These are phyloP conservation scores for Drosophila pallidifrons DNA, from an alignment of 1,140 invertebrate species.

Conservation along the genomic window DNA sequence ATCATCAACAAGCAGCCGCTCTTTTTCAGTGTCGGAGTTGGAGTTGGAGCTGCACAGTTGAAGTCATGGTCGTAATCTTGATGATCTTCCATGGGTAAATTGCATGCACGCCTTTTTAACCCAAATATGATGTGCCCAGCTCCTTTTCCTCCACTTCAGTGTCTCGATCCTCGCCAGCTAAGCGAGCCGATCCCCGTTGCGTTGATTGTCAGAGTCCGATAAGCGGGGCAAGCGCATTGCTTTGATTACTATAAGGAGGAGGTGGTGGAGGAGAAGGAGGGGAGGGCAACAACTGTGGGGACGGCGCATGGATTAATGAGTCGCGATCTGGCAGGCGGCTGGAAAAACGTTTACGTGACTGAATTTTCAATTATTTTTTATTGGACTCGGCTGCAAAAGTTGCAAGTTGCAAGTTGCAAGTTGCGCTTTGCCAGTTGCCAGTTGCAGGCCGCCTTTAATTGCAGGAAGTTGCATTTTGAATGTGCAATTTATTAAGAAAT, in stretches of 20 bases:
- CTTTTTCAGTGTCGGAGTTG: neutral
- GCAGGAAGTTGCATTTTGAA: conserved; percentile 78
- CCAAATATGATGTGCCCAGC: conserved; percentile 61
- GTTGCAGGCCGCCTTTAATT: conserved; percentile 60
- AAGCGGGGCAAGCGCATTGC: conserved; percentile 52
- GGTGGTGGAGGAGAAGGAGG: too few relatives aligned
- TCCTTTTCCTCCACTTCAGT: conserved; percentile 1
- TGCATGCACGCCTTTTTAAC: conserved; percentile 78
- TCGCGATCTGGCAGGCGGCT: conserved; percentile 73
- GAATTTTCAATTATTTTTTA: conserved; percentile 82
- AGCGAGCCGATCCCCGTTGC: conserved; percentile 12
- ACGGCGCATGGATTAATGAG: conserved; percentile 69
- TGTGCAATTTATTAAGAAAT: conserved; percentile 80
- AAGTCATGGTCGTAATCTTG: conserved; percentile 44
- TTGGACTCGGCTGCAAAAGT: conserved; percentile 47
- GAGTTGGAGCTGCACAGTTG: conserved; percentile 12
- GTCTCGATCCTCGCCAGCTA: neutral
- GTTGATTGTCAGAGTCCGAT: conserved; percentile 63
- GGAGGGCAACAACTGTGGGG: conserved; percentile 26
- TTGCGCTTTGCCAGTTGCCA: conserved; percentile 16
- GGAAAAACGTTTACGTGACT: conserved; percentile 78
- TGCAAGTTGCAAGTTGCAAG: conserved; percentile 20
- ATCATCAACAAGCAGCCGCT: conserved; percentile 44
- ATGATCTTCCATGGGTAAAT: conserved; percentile 64
- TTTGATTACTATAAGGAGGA: conserved; percentile 39